Evolutionary conservation across 2,113 vertebrate species (phyloP), one percentile per base, ranked within the genome.

Genomic region (Sphyrna mokarran): DNA sequence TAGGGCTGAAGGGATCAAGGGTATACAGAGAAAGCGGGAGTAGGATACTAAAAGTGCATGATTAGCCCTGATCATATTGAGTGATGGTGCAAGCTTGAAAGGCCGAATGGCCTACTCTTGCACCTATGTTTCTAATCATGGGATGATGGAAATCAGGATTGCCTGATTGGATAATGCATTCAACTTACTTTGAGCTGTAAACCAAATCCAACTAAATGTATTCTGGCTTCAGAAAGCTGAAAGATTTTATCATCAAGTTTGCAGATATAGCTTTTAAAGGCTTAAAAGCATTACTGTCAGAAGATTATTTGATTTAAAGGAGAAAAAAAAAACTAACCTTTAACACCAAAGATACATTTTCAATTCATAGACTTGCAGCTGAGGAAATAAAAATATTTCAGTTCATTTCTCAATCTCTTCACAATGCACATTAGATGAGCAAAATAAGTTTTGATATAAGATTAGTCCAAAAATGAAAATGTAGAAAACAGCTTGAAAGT

Each of bases 381-480:
- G 23, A 89, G 11, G 58, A 48, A 89, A 11, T 54, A 89, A 89
- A 58, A 26, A 58, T 54, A 23, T 26, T 58, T 89, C 54, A 58
- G 48, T 58, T 89, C 86, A 58, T 89, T 89, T 89, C 86, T 89
- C 23, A 89, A 58, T 29, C 10, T 48, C 43, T 89, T 58, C n/a
- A 1, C 18, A 80, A 37, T 80, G 78, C n/a, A 37, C 37, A 66
- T 66, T 91, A n/a, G 33, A 91, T 18, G 61, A 7, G 33, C 58
- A 91, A n/a, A 63, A 66, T n/a, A 16, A 63, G n/a, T 91, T 63
- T 91, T 66, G 33, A 66, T 0, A 66, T 2, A 11, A 91, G 33
- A 16, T 91, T 91, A 33, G n/a, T 66, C 14, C 89, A 63, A 20
- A 66, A 66, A 91, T 91, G 33, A n/a, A 91, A 91, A 91, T 91